Evolutionary conservation across 2,113 vertebrate genomes (phyloP).

Genomic region (Myanophis thanlyinensis): DNA sequence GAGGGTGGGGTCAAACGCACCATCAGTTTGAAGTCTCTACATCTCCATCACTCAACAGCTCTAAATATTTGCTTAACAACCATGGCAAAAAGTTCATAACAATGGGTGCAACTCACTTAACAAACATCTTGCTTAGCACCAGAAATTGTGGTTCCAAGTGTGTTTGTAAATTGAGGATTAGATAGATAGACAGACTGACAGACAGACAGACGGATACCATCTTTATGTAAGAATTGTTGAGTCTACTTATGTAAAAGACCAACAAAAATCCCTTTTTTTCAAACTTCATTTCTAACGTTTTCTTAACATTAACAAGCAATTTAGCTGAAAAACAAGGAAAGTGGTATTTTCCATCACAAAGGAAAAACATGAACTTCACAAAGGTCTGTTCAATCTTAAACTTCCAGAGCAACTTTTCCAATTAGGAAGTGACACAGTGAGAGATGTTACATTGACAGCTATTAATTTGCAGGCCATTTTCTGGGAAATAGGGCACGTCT

Average conservation of each 20-base stretch:
- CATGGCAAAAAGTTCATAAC: not conserved
- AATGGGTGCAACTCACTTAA: not conserved
- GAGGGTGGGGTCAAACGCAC: not conserved
- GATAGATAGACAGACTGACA: too few relatives aligned
- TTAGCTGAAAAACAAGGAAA: not conserved
- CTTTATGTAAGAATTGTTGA: not conserved
- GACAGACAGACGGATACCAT: too few relatives aligned
- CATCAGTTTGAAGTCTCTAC: not conserved
- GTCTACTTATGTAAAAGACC: not conserved
- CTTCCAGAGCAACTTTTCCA: not conserved
- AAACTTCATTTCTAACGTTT: not conserved
- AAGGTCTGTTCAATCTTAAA: not conserved
- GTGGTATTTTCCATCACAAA: not conserved
- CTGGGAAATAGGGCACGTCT: not conserved
- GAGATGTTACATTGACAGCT: not conserved
- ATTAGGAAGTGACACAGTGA: not conserved
- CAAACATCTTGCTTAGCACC: not conserved
- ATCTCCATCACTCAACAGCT: not conserved
- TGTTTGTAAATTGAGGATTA: not conserved
- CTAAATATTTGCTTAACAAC: not conserved
- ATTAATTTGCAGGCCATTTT: not conserved
- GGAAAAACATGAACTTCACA: not conserved
- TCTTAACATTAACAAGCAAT: not conserved
- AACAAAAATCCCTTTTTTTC: not conserved
- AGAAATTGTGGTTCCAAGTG: not conserved